A percentile compares a stretch with the other conserved stretches of the same genome.
phyloP scores from a whole-genome alignment of 2,113 vertebrate species.

The Mormyrus lacerda region DNA sequence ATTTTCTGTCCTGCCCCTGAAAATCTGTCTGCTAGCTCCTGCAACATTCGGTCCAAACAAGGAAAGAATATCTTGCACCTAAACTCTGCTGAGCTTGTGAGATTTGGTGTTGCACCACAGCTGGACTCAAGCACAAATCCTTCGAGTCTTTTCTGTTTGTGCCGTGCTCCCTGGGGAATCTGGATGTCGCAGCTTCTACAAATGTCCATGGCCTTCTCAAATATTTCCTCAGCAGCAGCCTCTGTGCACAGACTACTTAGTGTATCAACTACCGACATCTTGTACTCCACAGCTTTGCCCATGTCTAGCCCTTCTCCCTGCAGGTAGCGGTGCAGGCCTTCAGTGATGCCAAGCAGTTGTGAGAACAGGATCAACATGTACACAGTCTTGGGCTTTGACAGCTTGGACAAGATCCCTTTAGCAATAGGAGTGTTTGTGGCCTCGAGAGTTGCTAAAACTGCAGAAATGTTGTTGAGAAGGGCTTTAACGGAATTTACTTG shows the following conservation, averaged over 20 bases:
- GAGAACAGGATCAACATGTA: too few species aligned
- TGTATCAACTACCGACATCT: not conserved
- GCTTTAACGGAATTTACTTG: conserved; percentile 21
- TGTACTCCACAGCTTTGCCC: conserved; percentile 22
- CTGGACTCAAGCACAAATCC: conserved; percentile 11
- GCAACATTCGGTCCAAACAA: conserved; percentile 22
- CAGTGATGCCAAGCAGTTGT: not conserved
- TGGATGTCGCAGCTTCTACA: too few species aligned
- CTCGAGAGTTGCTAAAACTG: conserved; percentile 10
- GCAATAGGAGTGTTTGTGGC: not conserved
- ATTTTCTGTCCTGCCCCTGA: conserved; percentile 5
- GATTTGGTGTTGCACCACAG: conserved; percentile 4
- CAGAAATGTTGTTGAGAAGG: conserved; percentile 22
- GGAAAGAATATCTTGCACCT: not conserved
- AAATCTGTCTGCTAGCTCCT: conserved; percentile 17
- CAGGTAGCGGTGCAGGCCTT: conserved; percentile 19
- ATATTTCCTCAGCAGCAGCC: too few species aligned
- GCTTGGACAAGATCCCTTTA: conserved; percentile 2
- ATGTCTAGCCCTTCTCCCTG: conserved; percentile 23
- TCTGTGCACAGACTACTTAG: too few species aligned
- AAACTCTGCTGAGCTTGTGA: conserved; percentile 2
- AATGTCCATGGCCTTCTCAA: too few species aligned
- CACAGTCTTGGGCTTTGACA: too few species aligned
- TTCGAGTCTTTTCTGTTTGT: too few species aligned
- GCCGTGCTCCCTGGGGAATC: too few species aligned